Base-by-base conservation (phyloP, 2,797 vertebrate genomes). In the Siniperca undulata region DNA sequence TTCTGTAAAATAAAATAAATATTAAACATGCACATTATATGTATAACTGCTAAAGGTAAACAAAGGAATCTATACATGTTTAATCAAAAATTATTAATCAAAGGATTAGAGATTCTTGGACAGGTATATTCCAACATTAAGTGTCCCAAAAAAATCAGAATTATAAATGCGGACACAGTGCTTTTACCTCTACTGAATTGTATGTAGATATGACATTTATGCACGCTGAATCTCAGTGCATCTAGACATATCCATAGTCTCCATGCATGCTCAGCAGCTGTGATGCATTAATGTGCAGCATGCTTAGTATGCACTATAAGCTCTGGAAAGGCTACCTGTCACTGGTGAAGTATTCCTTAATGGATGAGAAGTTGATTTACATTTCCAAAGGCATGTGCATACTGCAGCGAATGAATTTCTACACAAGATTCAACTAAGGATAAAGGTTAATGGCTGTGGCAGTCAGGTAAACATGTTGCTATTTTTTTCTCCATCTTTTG, bases 261-360 rank as follows among this genome's bases (percentile, higher is more conserved):
- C 61, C 55, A 81, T 90, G 84, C 92, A 83, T 79, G 80, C 91
- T 93, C 93, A 93, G 92, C 92, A 93, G 71, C 90, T 90, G 86
- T 55, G 77, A 77, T 87, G 81, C 86, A 92, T 93, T 93, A 91
- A 92, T 91, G 89, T 88, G 84, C 66, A 86, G 76, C 83, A 60
- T 91, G 90, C 88, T 94, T 90, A 90, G 87, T 87, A 90, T 92
- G 92, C 90, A 85, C 84, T 91, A 82, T 89, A 91, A 87, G 89
- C 87, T 84, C 77, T 85, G 56, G 61, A 75, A 85, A 86, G 84
- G 72, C 88, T 78, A 70, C 77, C 87, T 90, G 92, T 90, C 92
- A 88, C 81, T 79, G 72, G 64, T 81, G 82, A 90, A 90, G 84
- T 84, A 76, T 77, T 87, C 60, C 80, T 88, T 89, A 86, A 92